Base-by-base conservation (phyloP, 2,797 vertebrate species). In the Hyperoplus lanceolatus region DNA sequence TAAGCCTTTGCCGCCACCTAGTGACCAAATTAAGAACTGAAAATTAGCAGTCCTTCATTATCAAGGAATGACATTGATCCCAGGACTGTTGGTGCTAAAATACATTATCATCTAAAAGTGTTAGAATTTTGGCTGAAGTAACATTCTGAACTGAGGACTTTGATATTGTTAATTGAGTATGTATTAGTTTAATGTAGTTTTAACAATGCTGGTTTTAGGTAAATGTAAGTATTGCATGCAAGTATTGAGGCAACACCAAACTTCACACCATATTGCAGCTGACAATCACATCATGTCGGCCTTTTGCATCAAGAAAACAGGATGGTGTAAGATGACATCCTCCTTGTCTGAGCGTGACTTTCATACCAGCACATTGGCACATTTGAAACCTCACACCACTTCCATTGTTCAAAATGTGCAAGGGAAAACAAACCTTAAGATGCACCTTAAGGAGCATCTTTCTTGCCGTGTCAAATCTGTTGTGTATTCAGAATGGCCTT, bases 1-100 rank as follows among this genome's bases (percentile, higher is more conserved):
- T 18, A 16, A 50, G 57, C 8, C 36, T 82, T 70, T 83, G 58
- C n/a, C 6, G 0, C 82, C 72, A 67, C 29, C 81, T 82, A 53
- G 51, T 83, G 80, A 61, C 59, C 45, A 73, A 57, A 6, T 14
- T 14, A n/a, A 59, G 55, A 45, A 73, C 43, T 57, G 12, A 75
- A 56, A 49, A 12, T 57, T 6, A 42, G 3, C 13, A 15, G 2
- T 8, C 8, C 43, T 18, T 64, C 3, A 4, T 42, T 49, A 21
- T 21, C 6, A n/a, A 67, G n/a, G 46, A 48, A 15, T 3, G 1
- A 5, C 2, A 48, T 13, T 2, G 43, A 6, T 56, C 29, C 12
- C 3, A 36, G 12, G 14, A 49, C 5, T 6, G 36, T 8, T 59
- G 18, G 16, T 39, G n/a, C 5, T 56, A 55, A 1, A 9, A 12